These are phyloP conservation scores for Melikaiella ostensackeni DNA, from an alignment of 2,888 invertebrate genomes.

Conservation along the genomic window DNA sequence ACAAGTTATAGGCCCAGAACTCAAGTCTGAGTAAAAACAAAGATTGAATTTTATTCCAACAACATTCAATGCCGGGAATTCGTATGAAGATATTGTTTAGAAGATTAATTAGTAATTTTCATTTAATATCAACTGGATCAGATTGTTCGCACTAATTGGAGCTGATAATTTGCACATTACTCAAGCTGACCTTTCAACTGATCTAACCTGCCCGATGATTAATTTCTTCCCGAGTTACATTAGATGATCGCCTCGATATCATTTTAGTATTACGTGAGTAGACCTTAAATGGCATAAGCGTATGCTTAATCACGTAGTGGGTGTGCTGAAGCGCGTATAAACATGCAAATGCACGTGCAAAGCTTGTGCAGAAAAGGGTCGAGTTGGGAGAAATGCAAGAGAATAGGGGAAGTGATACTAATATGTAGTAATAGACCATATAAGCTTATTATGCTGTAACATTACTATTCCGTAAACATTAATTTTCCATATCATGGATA, in stretches of 20 bases:
- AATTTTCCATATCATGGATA: background rate
- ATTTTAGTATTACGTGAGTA: conserved; percentile 31
- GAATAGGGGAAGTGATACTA: conserved; percentile 22
- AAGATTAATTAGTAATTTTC: too few species aligned
- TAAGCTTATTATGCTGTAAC: background rate
- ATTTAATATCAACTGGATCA: too few species aligned
- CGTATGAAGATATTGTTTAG: too few species aligned
- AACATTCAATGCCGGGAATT: too few species aligned
- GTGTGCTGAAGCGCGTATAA: conserved; percentile 32
- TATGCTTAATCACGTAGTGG: conserved; percentile 40
- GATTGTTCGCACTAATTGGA: too few species aligned
- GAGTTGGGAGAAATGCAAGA: conserved; percentile 7
- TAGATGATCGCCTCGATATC: conserved; percentile 31
- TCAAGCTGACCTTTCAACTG: background rate
- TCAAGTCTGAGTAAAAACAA: background rate
- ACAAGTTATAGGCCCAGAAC: background rate
- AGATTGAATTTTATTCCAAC: too few species aligned
- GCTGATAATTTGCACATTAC: too few species aligned
- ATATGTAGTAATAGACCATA: conserved; percentile 11
- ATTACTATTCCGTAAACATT: background rate
- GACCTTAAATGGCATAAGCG: conserved; percentile 11
- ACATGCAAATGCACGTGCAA: conserved; percentile 38
- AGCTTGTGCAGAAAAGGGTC: conserved; percentile 6
- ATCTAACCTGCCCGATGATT: conserved; percentile 7
- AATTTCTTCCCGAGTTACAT: conserved; percentile 14